phyloP scores from a whole-genome alignment of 92 coral and sea anemone genomes.

The Epizoanthus ramosus region DNA sequence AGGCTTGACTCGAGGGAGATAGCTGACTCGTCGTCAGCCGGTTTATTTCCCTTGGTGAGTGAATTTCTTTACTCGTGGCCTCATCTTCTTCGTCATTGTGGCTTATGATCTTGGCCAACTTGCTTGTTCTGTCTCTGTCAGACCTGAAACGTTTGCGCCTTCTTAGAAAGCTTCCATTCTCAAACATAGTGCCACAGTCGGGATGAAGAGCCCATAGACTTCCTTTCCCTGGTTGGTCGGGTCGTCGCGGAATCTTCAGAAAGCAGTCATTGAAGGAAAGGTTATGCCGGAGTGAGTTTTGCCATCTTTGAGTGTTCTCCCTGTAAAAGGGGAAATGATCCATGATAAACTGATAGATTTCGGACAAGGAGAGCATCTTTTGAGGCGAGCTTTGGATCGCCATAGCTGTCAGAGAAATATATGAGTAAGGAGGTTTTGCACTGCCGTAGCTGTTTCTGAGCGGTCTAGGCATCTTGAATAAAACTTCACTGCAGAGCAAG shows the following conservation, averaged over 20 bases:
- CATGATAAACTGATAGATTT: conserved; percentile 98
- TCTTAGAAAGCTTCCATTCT: conserved; percentile 94
- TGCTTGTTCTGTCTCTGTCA: conserved; percentile 80
- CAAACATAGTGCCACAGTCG: conserved; percentile 99
- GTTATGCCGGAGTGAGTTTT: conserved; percentile 95
- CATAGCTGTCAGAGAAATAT: conserved; percentile 97
- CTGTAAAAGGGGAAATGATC: conserved; percentile 98
- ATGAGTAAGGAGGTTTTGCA: conserved; percentile 97
- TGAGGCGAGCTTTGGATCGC: conserved; percentile 98
- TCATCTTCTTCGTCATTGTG: conserved; percentile 56
- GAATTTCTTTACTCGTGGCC: conserved; percentile 11
- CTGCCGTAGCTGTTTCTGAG: conserved; percentile 97
- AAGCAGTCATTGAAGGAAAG: conserved; percentile 98
- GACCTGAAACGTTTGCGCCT: conserved; percentile 95
- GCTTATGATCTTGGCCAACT: conserved; percentile 71
- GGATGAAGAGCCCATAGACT: conserved; percentile 99
- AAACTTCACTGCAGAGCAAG: conserved; percentile 10
- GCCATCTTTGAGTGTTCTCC: conserved; percentile 99
- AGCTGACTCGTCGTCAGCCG: conserved; percentile 47
- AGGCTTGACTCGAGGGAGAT: conserved; percentile 56
- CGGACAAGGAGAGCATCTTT: conserved; percentile 96
- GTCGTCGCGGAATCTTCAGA: conserved; percentile 95
- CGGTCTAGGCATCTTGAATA: conserved; percentile 92
- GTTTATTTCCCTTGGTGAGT: conserved; percentile 33
- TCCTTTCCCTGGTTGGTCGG: conserved; percentile 98